Percentiles rank a stretch among this genome's conserved stretches.
Conservation (phyloP, 2,113 vertebrate species). For the Hassar affinis region DNA sequence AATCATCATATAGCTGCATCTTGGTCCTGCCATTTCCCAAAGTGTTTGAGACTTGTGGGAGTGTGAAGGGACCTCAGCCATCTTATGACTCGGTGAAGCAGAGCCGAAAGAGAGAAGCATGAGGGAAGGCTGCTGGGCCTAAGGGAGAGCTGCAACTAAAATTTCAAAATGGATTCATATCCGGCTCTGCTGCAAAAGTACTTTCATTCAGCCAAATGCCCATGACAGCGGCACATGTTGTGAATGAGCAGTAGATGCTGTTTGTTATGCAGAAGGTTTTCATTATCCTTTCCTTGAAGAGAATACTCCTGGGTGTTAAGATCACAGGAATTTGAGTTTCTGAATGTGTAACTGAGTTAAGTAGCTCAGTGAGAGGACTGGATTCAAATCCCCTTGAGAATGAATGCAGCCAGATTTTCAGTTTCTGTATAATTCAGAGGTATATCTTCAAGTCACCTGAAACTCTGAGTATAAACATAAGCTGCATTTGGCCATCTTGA, state of each 20-base stretch:
- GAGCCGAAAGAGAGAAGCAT: constrained; percentile 65
- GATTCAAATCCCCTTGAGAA: constrained; percentile 5
- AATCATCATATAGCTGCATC: constrained; percentile 79
- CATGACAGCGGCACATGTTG: constrained; percentile 16
- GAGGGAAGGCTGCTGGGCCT: constrained; percentile 62
- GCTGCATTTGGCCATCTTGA: constrained; percentile 5
- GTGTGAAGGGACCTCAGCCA: constrained; percentile 69
- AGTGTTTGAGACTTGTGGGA: constrained; percentile 72
- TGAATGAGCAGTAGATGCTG: constrained; percentile 7
- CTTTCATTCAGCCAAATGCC: constrained; percentile 4
- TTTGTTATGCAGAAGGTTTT: constrained; percentile 23
- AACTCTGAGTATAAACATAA: constrained; percentile 14
- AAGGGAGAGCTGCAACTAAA: constrained; percentile 57
- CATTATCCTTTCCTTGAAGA: background rate
- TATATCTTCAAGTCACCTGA: constrained; percentile 30
- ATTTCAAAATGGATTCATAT: constrained; percentile 68
- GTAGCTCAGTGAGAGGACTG: background rate
- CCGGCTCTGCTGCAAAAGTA: constrained; percentile 44
- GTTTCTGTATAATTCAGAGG: constrained; percentile 4
- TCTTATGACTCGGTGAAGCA: constrained; percentile 77
- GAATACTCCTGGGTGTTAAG: background rate
- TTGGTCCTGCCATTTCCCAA: constrained; percentile 73
- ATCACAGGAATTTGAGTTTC: constrained; percentile 15
- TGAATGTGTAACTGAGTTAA: constrained; percentile 7
- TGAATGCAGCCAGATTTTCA: constrained; percentile 3